Conservation (phyloP, 2,113 vertebrate genomes). For the Sinocyclocheilus grahami region DNA sequence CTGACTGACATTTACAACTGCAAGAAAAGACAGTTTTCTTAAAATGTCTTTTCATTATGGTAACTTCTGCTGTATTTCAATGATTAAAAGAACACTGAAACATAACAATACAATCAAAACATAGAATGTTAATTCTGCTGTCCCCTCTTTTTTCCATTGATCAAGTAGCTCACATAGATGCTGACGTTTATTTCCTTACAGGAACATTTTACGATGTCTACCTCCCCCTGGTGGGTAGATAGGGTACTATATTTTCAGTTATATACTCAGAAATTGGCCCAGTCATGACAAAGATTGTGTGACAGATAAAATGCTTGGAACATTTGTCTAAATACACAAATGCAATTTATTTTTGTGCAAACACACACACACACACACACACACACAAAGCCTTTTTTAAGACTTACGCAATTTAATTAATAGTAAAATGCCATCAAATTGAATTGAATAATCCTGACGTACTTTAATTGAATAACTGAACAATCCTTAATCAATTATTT, state of each 20-base stretch:
- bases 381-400: no score
- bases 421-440: no score
- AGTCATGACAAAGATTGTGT: background rate
- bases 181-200: background rate
- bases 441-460: no score
- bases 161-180: background rate
- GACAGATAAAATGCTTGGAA: no score
- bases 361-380: no score
- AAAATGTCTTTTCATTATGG: background rate
- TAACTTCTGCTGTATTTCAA: background rate
- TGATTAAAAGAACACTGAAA: background rate
- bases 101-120: background rate
- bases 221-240: constrained; percentile 38
- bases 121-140: background rate
- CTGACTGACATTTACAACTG: background rate
- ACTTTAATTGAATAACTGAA: no score
- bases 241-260: background rate
- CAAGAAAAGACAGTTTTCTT: background rate
- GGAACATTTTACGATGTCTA: constrained; percentile 65
- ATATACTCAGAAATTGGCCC: background rate
- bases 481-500: no score
- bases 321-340: no score
- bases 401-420: no score
- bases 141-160: background rate
- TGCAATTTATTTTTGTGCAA: no score